A percentile compares a stretch with the other conserved stretches of the same genome.
phyloP scores from a whole-genome alignment of 2,113 vertebrate species.

The Morone chrysops region DNA sequence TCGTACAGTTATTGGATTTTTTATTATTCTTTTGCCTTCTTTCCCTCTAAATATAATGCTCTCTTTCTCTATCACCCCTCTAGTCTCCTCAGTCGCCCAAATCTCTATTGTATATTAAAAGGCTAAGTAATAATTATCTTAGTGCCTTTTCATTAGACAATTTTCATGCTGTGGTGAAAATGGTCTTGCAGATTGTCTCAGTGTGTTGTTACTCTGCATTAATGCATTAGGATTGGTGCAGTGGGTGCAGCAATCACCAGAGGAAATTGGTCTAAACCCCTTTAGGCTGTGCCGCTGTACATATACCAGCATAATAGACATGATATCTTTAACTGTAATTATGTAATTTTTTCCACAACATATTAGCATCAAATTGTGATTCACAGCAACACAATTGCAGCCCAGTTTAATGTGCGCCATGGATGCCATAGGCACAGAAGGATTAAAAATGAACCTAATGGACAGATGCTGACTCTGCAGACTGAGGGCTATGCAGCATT shows the following conservation, averaged over 20 bases:
- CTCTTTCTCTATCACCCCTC: conserved; percentile 52
- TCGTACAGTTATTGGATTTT: conserved; percentile 64
- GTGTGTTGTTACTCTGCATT: conserved; percentile 53
- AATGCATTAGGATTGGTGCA: conserved; percentile 46
- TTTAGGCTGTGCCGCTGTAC: conserved; percentile 20
- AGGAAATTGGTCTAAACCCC: conserved; percentile 61
- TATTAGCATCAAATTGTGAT: conserved; percentile 40
- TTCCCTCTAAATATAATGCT: conserved; percentile 45
- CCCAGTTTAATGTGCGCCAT: conserved; percentile 33
- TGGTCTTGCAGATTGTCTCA: conserved; percentile 58
- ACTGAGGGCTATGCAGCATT: conserved; percentile 10
- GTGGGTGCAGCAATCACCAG: conserved; percentile 54
- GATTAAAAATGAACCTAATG: conserved; percentile 45
- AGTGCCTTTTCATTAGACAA: conserved; percentile 67
- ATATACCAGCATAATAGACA: conserved; percentile 24
- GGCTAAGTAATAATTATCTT: conserved; percentile 70
- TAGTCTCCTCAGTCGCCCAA: conserved; percentile 26
- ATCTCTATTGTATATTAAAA: conserved; percentile 69
- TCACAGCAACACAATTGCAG: conserved; percentile 26
- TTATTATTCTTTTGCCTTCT: conserved; percentile 43
- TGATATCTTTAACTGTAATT: conserved; percentile 63
- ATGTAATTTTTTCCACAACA: conserved; percentile 50
- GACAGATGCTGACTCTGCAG: conserved; percentile 33
- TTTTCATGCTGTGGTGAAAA: conserved; percentile 68
- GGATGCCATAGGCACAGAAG: conserved; percentile 23